These are phyloP conservation scores for Carlito syrichta DNA, from an alignment of 2,113 vertebrate genomes.

Conservation along the genomic window DNA sequence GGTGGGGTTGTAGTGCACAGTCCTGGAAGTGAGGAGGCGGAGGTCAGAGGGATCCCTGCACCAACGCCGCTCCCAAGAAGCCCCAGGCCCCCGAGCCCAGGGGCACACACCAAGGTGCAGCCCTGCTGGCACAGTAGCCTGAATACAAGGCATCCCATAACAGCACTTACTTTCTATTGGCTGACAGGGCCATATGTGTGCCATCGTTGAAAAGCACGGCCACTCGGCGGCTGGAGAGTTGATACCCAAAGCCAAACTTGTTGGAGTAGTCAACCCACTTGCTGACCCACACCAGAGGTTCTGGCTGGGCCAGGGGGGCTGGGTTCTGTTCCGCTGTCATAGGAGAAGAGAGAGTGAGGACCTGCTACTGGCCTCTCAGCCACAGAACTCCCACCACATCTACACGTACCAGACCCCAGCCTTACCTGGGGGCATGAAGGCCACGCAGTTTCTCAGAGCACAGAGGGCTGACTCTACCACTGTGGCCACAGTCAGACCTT, in stretches of 20 bases:
- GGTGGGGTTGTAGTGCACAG: slow-evolving; percentile 93
- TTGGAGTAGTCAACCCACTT: slow-evolving; percentile 99
- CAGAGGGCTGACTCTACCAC: slow-evolving; percentile 90
- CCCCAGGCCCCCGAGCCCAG: background rate
- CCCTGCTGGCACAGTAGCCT: background rate
- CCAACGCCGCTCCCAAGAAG: background rate
- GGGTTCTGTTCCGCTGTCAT: slow-evolving; percentile 90
- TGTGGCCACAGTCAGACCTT: slow-evolving; percentile 87
- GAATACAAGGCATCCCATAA: background rate
- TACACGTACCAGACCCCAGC: background rate
- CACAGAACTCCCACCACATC: background rate
- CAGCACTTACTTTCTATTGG: slow-evolving; percentile 87
- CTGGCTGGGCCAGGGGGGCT: slow-evolving; percentile 88
- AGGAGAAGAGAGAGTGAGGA: slow-evolving; percentile 15
- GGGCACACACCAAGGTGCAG: background rate
- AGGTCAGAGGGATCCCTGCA: background rate
- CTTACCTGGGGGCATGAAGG: slow-evolving; percentile 94
- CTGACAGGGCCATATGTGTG: slow-evolving; percentile 93
- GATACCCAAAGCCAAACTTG: slow-evolving; percentile 98
- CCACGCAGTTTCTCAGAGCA: slow-evolving; percentile 90
- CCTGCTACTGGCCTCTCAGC: background rate
- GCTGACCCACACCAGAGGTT: slow-evolving; percentile 96
- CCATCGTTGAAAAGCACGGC: slow-evolving; percentile 97
- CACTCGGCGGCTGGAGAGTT: slow-evolving; percentile 94
- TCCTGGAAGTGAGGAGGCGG: slow-evolving; percentile 80